Conservation (phyloP, 1,140 invertebrate species). For the Drosophila sp. region DNA sequence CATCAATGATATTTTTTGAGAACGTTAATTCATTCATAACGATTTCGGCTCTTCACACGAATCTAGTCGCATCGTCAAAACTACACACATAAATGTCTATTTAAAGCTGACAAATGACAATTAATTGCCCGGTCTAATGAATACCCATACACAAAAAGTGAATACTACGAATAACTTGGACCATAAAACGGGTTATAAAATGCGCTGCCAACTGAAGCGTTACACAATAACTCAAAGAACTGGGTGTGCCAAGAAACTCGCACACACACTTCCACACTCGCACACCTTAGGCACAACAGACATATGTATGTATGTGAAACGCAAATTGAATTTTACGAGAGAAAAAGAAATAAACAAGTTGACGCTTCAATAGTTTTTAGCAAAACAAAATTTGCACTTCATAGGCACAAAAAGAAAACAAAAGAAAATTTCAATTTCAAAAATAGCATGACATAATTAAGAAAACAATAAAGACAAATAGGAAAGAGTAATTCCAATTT, state of each 20-base stretch:
- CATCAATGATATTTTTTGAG: not conserved
- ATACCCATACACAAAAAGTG: slow-evolving; percentile 24
- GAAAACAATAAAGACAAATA: too few species aligned
- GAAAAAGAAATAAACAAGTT: slow-evolving; percentile 60
- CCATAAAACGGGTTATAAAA: slow-evolving; percentile 69
- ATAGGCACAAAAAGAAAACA: slow-evolving; percentile 30
- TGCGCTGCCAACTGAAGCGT: slow-evolving; percentile 50
- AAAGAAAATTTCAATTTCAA: too few species aligned
- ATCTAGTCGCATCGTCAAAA: not conserved
- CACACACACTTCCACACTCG: slow-evolving; percentile 30
- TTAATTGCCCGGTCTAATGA: slow-evolving; percentile 77
- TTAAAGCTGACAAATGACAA: slow-evolving; percentile 75
- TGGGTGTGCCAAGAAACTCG: slow-evolving; percentile 61
- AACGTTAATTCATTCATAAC: slow-evolving; percentile 22
- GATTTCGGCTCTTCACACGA: slow-evolving; percentile 19
- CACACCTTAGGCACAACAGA: slow-evolving; percentile 27
- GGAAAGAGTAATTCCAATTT: not conserved
- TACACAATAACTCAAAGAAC: slow-evolving; percentile 41
- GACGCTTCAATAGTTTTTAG: slow-evolving; percentile 72
- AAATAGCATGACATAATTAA: slow-evolving; percentile 11
- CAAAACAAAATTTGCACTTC: slow-evolving; percentile 53
- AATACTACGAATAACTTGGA: slow-evolving; percentile 1
- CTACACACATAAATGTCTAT: slow-evolving; percentile 22
- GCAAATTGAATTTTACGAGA: slow-evolving; percentile 78
- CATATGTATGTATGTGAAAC: slow-evolving; percentile 43